Evolutionary conservation across 2,888 invertebrate genomes (phyloP), one percentile per base, ranked within the genome.

Genomic region (Meliscaeva auricollis): DNA sequence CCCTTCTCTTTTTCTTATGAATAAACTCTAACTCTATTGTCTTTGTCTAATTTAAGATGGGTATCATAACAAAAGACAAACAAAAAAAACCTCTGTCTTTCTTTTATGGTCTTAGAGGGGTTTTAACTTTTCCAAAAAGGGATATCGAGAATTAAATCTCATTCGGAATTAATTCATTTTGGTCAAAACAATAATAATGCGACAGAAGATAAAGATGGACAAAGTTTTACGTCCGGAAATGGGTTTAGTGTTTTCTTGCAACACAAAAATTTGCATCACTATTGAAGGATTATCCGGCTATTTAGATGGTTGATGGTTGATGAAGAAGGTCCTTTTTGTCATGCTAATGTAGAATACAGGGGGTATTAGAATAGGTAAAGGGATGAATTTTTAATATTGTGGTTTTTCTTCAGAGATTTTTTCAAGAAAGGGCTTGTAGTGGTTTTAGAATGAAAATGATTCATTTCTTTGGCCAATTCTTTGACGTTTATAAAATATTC

Each of bases 131-230:
- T n/a, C n/a, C n/a, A n/a, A n/a, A 20, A 3, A 20, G 46, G 74
- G 41, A 32, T 68, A 62, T 41, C 30, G 46, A 38, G 11, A 54
- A 46, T n/a, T n/a, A n/a, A 26, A 32, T 56, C 56, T 62, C 52
- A 26, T 54, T 35, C 1, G 35, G 48, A 80, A 80, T 80, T 75
- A 56, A 80, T 75, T 75, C 46, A 64, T 2, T 56, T 72, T 56
- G 62, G 44, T 56, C 41, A 26, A 15, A 64, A 64, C 48, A 72
- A 56, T 32, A 15, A 54, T 30, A 38, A 38, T 11, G n/a, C n/a
- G 11, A 38, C 11, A 56, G 41, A 50, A 15, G 38, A 22, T 15
- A 41, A 56, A 6, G 20, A 52, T 17, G 60, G 60, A 60, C 41
- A 60, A 60, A 60, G 60, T 60, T 60, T 52, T 60, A 8, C 41